Conservation (phyloP, 2,797 vertebrate species). For the Brachymystax lenok region DNA sequence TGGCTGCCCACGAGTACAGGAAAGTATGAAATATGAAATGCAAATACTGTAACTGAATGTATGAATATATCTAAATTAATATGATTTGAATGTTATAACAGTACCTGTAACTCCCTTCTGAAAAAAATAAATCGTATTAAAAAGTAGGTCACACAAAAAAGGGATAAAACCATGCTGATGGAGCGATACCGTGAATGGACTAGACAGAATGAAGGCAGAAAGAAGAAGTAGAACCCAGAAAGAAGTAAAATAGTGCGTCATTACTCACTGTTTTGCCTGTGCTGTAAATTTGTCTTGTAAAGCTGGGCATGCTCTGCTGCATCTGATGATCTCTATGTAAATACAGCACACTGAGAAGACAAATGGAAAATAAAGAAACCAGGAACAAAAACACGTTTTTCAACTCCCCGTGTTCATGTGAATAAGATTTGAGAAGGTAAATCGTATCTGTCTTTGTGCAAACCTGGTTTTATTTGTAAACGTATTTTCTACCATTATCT, state of each 20-base stretch:
- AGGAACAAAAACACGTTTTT: background rate
- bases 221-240: background rate
- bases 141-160: background rate
- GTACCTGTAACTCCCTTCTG: too few species aligned
- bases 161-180: background rate
- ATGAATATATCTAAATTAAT: too few species aligned
- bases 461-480: background rate
- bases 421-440: background rate
- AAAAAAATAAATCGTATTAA: too few species aligned
- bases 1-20: too few species aligned
- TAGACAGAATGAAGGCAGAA: background rate
- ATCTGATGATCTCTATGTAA: slow-evolving; percentile 7
- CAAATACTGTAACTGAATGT: too few species aligned
- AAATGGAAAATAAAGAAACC: slow-evolving; percentile 9
- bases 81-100: too few species aligned
- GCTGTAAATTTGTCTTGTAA: slow-evolving; percentile 15
- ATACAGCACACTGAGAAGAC: background rate
- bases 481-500: background rate
- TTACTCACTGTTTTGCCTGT: background rate
- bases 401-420: background rate
- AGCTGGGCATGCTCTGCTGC: slow-evolving; percentile 8
- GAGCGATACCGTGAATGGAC: background rate
- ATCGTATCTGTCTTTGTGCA: background rate
- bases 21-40: too few species aligned
- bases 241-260: background rate